Evolutionary conservation across 1,140 invertebrate genomes (phyloP), one percentile per base, ranked within the genome.

Genomic region (Leptoteleia sp.): DNA sequence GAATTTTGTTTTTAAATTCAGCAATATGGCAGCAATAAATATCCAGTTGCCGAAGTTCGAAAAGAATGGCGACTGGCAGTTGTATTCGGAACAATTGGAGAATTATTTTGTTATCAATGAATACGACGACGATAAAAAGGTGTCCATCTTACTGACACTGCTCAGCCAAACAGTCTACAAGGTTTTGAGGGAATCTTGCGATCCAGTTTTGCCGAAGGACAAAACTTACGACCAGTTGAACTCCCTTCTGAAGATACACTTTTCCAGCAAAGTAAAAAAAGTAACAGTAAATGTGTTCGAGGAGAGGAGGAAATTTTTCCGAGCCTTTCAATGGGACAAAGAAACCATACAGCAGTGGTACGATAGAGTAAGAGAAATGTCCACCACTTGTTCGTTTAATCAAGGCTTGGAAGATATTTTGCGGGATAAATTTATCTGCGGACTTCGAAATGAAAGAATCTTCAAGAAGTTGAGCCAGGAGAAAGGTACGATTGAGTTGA

Each of bases 321-420:
- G 9, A 9, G 35, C 45, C 0, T 0, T 19, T n/a, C 67, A 71
- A 38, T 12, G 27, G 1, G 35, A 59, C 1, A 71, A 71, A 22
- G 67, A 71, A 43, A 61, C 1, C 7, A 35, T 71, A 6, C 45
- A 59, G 6, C 25, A 52, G n/a, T 71, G 67, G 67, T 61, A 25
- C 17, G 54, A 50, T 1, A 4, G 67, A 1, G 0, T 71, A 0
- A 71, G 61, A 37, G 52, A 31, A 12, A 2, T 61, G 8, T 71
- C 67, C 0, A 31, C 45, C 0, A 25, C 45, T n/a, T 71, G 67
- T 37, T 50, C 45, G 4, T 71, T 71, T 12, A 17, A 43, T 9
- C 16, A n/a, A 1, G 11, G 52, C 9, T 0, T 59, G 27, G 55
- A 70, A 6, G 42, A 11, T 9, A 25, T 59, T n/a, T 25, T 70